Conservation (phyloP, 2,888 invertebrate genomes). For the Rhopalosiphum nymphaeae region DNA sequence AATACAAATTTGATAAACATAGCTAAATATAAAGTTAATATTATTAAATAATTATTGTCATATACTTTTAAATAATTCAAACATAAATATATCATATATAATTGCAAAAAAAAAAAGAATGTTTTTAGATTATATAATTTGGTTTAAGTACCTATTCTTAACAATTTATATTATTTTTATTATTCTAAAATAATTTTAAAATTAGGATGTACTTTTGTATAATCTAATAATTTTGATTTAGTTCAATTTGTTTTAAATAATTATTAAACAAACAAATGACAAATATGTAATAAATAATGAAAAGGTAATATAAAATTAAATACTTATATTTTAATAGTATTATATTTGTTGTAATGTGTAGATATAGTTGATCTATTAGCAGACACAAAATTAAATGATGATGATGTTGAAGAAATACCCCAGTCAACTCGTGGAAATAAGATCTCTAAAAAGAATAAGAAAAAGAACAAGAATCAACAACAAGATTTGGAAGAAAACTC, state of each 20-base stretch:
- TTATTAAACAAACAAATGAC: not conserved
- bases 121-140: not conserved
- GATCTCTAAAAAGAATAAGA: constrained; percentile 24
- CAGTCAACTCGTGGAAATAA: constrained; percentile 18
- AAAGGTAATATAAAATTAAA: not conserved
- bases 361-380: constrained; percentile 18
- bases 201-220: not conserved
- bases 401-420: not conserved
- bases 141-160: not conserved
- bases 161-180: not conserved
- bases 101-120: not conserved
- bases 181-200: not conserved
- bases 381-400: not conserved
- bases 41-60: not conserved
- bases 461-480: not conserved
- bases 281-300: not conserved
- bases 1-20: not conserved
- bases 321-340: not conserved
- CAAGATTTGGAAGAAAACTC: not conserved
- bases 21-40: not conserved
- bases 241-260: not conserved
- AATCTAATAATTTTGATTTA: not conserved
- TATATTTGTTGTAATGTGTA: not conserved
- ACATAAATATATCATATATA: not conserved
- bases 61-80: not conserved